Conservation (phyloP, 30 jellyfish, hydroid and myxozoan species). For the Rhopilema esculentum region DNA sequence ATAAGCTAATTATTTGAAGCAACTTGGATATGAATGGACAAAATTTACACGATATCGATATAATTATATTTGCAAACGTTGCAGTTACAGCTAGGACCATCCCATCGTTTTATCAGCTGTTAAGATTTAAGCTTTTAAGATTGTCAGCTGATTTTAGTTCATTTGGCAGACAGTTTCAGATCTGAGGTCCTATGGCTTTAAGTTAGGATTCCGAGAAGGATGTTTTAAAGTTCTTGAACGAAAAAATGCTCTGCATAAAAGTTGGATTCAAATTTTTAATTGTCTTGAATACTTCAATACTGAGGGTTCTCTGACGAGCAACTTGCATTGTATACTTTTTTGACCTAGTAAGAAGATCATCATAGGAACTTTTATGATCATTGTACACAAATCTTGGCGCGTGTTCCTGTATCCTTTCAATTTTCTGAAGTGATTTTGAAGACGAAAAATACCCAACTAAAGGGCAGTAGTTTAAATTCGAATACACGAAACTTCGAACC, state of each 20-base stretch:
- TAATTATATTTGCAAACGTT: too few relatives aligned
- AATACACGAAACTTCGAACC: conserved; percentile 18
- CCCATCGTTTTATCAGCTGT: too few relatives aligned
- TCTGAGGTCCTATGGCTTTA: too few relatives aligned
- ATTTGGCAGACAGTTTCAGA: too few relatives aligned
- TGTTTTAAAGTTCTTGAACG: conserved; percentile 19
- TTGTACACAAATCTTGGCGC: conserved; percentile 49
- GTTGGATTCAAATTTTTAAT: conserved; percentile 19
- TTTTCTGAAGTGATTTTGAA: not conserved
- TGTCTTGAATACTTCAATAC: conserved; percentile 14
- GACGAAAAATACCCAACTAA: conserved; percentile 21
- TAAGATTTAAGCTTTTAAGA: too few relatives aligned
- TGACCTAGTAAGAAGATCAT: conserved; percentile 46
- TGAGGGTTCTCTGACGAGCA: conserved; percentile 40
- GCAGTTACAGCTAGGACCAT: too few relatives aligned
- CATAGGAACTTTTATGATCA: conserved; percentile 43
- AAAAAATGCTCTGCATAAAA: conserved; percentile 20
- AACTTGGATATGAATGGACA: too few relatives aligned
- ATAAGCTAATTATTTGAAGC: too few relatives aligned
- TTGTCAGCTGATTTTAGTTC: too few relatives aligned
- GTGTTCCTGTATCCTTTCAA: conserved; percentile 46
- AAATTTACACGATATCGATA: too few relatives aligned
- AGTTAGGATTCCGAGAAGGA: not conserved
- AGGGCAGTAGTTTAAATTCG: conserved; percentile 33
- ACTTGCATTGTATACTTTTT: too few relatives aligned